Conservation (phyloP, 2,888 invertebrate species). For the Leptopilina myrica region DNA sequence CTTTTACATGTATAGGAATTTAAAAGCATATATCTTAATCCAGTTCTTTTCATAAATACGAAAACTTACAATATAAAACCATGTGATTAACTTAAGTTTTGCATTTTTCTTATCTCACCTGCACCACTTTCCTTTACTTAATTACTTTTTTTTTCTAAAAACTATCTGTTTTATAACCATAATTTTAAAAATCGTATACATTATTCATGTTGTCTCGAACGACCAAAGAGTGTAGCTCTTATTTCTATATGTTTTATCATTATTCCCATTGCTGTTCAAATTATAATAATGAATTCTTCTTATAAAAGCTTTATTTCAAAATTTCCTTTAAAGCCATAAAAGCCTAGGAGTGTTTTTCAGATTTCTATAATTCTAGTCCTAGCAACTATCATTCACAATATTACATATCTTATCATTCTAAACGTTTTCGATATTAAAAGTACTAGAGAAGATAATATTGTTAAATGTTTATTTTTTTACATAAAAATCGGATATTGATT, state of each 20-base stretch:
- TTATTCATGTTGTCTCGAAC: constrained; percentile 76
- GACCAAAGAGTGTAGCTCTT: constrained; percentile 72
- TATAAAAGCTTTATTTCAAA: constrained; percentile 15
- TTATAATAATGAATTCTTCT: not conserved
- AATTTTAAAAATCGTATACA: constrained; percentile 79
- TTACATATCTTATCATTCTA: not conserved
- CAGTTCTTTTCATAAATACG: too few relatives aligned
- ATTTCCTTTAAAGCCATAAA: not conserved
- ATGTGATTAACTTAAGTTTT: constrained; percentile 54
- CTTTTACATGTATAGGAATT: too few relatives aligned
- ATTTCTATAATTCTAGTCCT: constrained; percentile 1
- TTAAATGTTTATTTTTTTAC: not conserved
- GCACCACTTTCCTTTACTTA: not conserved
- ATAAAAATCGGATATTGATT: not conserved
- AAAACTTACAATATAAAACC: not conserved
- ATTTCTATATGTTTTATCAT: constrained; percentile 52
- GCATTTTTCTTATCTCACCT: not conserved
- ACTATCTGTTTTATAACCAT: constrained; percentile 46
- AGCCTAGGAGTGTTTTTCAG: constrained; percentile 24
- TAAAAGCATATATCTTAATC: too few relatives aligned
- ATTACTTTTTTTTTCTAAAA: not conserved
- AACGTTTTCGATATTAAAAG: not conserved
- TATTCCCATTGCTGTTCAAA: constrained; percentile 41
- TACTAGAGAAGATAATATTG: not conserved
- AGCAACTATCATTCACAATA: not conserved